phyloP scores from a whole-genome alignment of 2,113 vertebrate species.

The Holacanthus passer region DNA sequence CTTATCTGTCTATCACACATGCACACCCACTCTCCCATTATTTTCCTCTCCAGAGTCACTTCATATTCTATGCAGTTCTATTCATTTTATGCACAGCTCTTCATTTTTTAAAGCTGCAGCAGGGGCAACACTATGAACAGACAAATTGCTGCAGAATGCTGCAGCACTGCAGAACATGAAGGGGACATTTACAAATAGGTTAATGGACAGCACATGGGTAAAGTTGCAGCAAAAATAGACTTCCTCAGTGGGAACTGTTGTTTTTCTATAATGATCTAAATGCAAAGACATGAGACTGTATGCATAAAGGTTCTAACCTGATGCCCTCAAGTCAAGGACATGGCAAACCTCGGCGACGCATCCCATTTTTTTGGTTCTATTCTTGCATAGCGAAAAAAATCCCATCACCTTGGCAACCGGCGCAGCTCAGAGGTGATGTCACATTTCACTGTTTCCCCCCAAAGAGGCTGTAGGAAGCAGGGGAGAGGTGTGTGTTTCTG shows the following conservation, averaged over 20 bases:
- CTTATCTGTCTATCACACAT: constrained; percentile 48
- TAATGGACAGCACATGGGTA: constrained; percentile 32
- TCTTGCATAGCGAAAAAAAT: not conserved
- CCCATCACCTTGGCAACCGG: constrained; percentile 72
- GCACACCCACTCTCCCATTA: constrained; percentile 22
- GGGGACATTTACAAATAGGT: constrained; percentile 29
- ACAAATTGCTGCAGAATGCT: constrained; percentile 60
- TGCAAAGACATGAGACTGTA: not conserved
- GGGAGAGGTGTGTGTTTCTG: constrained; percentile 45
- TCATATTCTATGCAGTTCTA: not conserved
- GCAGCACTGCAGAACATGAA: constrained; percentile 67
- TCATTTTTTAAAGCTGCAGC: constrained; percentile 28
- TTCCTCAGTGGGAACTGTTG: not conserved
- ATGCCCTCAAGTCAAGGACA: constrained; percentile 55
- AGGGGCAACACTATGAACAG: not conserved
- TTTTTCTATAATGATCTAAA: constrained; percentile 9
- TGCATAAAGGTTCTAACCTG: constrained; percentile 11
- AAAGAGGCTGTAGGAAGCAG: constrained; percentile 5
- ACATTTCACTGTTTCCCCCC: constrained; percentile 11
- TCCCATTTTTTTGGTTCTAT: constrained; percentile 1
- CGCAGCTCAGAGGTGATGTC: constrained; percentile 60
- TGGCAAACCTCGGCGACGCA: not conserved
- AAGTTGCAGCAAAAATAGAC: constrained; percentile 26
- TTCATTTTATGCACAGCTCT: not conserved
- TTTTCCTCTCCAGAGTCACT: constrained; percentile 12